Evolutionary conservation across 53 echinoderm and acorn worm species (phyloP).

Genomic region (Mesocentrotus franciscanus): DNA sequence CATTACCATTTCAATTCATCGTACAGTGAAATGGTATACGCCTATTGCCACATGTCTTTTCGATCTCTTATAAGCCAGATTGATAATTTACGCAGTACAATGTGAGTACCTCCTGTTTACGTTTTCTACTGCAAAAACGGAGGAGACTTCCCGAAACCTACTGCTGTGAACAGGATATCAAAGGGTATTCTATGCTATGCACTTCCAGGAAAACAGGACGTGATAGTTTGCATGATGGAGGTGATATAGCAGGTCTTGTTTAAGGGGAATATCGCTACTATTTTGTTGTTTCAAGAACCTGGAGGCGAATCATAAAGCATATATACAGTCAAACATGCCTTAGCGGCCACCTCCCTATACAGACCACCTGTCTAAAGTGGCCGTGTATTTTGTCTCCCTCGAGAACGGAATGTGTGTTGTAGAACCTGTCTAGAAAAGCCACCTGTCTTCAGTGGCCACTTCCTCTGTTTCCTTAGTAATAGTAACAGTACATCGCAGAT

Average conservation of each 20-base stretch:
- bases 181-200: not conserved
- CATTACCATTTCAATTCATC: not conserved
- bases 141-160: slow-evolving; percentile 14
- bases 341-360: no score
- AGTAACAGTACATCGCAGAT: no score
- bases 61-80: not conserved
- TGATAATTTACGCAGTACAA: not conserved
- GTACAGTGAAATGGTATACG: not conserved
- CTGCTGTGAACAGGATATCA: not conserved
- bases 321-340: no score
- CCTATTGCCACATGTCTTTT: not conserved
- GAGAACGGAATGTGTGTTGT: no score
- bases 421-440: no score
- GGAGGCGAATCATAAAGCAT: no score
- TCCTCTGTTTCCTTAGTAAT: no score
- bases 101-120: slow-evolving; percentile 21
- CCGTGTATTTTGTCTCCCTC: no score
- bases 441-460: no score
- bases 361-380: no score
- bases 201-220: slow-evolving; percentile 45
- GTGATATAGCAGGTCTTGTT: not conserved
- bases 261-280: not conserved
- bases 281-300: not conserved
- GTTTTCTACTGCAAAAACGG: not conserved
- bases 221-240: not conserved